phyloP scores from a whole-genome alignment of 2,113 vertebrate genomes.

The Boulengeromyrus knoepffleri region DNA sequence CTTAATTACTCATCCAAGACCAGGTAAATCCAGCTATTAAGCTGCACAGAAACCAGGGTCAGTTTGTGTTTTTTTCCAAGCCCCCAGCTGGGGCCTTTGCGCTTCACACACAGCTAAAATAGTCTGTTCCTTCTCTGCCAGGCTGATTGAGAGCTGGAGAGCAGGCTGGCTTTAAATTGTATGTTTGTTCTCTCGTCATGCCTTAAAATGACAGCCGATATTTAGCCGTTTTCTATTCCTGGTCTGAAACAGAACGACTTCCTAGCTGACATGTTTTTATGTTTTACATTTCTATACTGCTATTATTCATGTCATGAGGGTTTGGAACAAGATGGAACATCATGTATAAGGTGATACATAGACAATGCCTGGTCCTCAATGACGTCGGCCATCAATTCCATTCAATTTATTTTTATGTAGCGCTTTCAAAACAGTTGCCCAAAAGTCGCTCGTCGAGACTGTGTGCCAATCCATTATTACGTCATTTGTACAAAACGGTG shows the following conservation, averaged over 20 bases:
- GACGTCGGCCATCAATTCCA: background rate
- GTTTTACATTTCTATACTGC: background rate
- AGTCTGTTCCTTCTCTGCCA: background rate
- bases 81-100: background rate
- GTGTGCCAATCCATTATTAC: background rate
- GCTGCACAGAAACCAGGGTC: background rate
- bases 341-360: background rate
- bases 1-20: slow-evolving; percentile 15
- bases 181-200: background rate
- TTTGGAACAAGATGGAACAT: background rate
- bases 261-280: background rate
- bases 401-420: background rate
- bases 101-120: background rate
- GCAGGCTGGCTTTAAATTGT: background rate
- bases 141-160: background rate
- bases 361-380: background rate
- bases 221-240: background rate
- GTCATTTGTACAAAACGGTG: background rate
- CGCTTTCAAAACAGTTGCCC: background rate
- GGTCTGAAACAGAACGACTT: background rate
- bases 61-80: background rate
- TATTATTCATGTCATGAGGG: background rate
- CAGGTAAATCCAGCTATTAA: background rate
- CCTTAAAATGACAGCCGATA: background rate
- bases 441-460: background rate